Evolutionary conservation across 2,888 invertebrate genomes (phyloP).

Genomic region (Thumatha senex): DNA sequence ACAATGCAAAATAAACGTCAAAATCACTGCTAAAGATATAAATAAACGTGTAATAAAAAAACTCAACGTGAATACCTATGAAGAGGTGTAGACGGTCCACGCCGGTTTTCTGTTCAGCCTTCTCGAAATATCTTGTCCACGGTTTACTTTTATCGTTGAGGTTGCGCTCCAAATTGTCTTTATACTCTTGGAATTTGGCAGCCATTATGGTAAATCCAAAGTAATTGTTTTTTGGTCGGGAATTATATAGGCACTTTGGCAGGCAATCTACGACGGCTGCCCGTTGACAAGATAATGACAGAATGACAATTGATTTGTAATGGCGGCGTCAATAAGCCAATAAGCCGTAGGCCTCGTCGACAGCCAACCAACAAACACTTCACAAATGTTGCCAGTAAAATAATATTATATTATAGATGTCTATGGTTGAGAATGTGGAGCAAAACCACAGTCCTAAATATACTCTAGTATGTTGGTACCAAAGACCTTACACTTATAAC

Average conservation of each 20-base stretch:
- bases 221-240: slow-evolving; percentile 35
- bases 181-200: slow-evolving; percentile 76
- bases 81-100: slow-evolving; percentile 90
- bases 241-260: slow-evolving; percentile 54
- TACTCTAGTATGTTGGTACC: no score
- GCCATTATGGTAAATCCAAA: slow-evolving; percentile 59
- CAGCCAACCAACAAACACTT: slow-evolving; percentile 4
- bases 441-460: no score
- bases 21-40: slow-evolving; percentile 73
- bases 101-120: slow-evolving; percentile 88
- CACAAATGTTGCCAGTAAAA: slow-evolving; percentile 17
- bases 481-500: no score
- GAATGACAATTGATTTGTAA: slow-evolving; percentile 17
- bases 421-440: no score
- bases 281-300: slow-evolving; percentile 61
- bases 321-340: slow-evolving; percentile 21
- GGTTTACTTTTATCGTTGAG: slow-evolving; percentile 88
- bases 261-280: slow-evolving; percentile 62
- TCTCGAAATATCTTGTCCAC: slow-evolving; percentile 87
- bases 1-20: slow-evolving; percentile 62
- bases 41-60: slow-evolving; percentile 71
- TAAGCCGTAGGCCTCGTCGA: no score
- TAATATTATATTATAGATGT: no score
- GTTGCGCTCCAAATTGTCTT: slow-evolving; percentile 83
- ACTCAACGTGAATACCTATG: slow-evolving; percentile 84